Conservation (phyloP, 2,888 invertebrate genomes). For the Campoletis raptor region DNA sequence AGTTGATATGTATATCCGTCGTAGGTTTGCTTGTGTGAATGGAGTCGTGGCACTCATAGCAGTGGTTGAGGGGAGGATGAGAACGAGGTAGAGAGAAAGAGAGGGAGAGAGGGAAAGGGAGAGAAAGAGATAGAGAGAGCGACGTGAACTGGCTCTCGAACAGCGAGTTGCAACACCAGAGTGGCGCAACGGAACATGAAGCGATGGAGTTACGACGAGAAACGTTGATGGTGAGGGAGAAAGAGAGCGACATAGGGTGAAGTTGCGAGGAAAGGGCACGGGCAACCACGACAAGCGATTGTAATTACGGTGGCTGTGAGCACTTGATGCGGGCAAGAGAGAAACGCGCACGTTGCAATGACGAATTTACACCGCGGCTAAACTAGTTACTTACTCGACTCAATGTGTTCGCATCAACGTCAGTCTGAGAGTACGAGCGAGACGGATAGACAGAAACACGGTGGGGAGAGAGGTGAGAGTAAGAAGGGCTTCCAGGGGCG, state of each 20-base stretch:
- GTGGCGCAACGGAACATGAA: conserved; percentile 31
- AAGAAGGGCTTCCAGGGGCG: background rate
- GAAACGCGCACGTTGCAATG: conserved; percentile 66
- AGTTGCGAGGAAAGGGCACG: conserved; percentile 56
- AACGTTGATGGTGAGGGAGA: conserved; percentile 28
- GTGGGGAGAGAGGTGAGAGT: too few relatives aligned
- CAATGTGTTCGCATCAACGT: conserved; percentile 68
- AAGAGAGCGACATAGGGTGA: conserved; percentile 38
- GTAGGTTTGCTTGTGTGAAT: conserved; percentile 48
- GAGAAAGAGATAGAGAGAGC: conserved; percentile 1
- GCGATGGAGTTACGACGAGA: conserved; percentile 20
- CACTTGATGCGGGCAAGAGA: conserved; percentile 65
- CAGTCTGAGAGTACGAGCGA: conserved; percentile 38
- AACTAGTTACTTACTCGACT: conserved; percentile 72
- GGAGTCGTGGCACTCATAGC: conserved; percentile 34
- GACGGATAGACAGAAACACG: conserved; percentile 4
- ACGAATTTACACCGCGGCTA: conserved; percentile 71
- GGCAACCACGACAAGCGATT: conserved; percentile 74
- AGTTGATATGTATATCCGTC: conserved; percentile 16
- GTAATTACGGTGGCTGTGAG: conserved; percentile 70
- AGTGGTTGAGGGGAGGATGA: conserved; percentile 11
- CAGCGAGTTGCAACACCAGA: conserved; percentile 35
- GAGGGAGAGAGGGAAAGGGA: background rate
- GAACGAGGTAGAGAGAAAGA: background rate
- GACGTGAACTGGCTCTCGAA: conserved; percentile 43